Evolutionary conservation across 2,888 invertebrate species (phyloP).

Genomic region (Brachyptera risi): DNA sequence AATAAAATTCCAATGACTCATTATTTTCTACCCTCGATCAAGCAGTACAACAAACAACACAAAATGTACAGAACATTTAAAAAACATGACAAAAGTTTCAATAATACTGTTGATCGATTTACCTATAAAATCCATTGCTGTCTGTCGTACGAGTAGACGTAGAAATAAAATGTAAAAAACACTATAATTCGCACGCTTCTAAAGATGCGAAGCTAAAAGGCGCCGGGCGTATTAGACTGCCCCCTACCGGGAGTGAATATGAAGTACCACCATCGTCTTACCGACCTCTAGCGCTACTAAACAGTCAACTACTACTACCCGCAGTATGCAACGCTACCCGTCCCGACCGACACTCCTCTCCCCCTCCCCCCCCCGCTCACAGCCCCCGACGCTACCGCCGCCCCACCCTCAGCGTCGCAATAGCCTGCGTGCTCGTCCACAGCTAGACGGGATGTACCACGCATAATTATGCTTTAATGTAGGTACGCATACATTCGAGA

Average conservation of each 20-base stretch:
- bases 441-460: too few relatives aligned
- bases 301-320: not conserved
- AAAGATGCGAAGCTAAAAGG: too few relatives aligned
- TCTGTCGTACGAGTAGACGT: too few relatives aligned
- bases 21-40: too few relatives aligned
- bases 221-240: not conserved
- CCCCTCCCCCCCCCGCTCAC: not conserved
- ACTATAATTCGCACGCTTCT: too few relatives aligned
- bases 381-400: not conserved
- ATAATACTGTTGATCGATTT: not conserved
- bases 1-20: too few relatives aligned
- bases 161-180: too few relatives aligned
- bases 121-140: constrained; percentile 1
- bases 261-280: constrained; percentile 12
- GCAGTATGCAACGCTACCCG: constrained; percentile 7
- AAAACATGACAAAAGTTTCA: not conserved
- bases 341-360: not conserved
- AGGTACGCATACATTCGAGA: too few relatives aligned
- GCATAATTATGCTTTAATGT: too few relatives aligned
- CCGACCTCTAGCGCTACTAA: constrained; percentile 13
- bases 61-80: not conserved
- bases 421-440: too few relatives aligned
- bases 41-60: too few relatives aligned
- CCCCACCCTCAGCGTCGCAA: not conserved
- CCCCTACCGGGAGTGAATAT: not conserved